Percentiles rank a stretch among this genome's conserved stretches.
phyloP scores from a whole-genome alignment of 1,140 invertebrate genomes.

The Platyura marginata region DNA sequence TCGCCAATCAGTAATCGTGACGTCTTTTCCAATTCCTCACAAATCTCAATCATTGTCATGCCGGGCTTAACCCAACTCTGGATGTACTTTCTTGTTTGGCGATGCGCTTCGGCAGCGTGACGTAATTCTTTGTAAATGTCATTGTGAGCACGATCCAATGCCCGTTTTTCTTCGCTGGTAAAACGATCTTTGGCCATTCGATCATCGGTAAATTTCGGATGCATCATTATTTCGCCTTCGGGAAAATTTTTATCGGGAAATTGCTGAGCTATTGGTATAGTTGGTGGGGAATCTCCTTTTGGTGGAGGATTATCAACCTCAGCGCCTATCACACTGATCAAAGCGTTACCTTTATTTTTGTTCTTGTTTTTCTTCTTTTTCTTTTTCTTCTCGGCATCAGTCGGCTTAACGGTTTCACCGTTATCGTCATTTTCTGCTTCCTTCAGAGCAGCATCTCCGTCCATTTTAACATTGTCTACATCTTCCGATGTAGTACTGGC shows the following conservation, averaged over 20 bases:
- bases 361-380: constrained; percentile 42
- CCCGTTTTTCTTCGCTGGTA: constrained; percentile 78
- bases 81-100: constrained; percentile 86
- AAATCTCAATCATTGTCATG: constrained; percentile 99
- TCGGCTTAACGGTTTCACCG: constrained; percentile 22
- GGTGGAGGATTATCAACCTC: constrained; percentile 26
- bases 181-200: constrained; percentile 75
- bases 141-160: constrained; percentile 57
- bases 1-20: constrained; percentile 85
- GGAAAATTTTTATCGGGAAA: constrained; percentile 68
- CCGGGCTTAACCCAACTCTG: constrained; percentile 87
- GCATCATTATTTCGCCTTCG: constrained; percentile 62
- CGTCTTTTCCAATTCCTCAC: constrained; percentile 87
- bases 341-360: constrained; percentile 22
- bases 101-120: constrained; percentile 91
- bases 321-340: constrained; percentile 12
- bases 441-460: constrained; percentile 7
- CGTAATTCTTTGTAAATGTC: constrained; percentile 92
- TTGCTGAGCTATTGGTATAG: constrained; percentile 67
- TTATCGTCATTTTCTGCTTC: constrained; percentile 12
- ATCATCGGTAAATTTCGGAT: constrained; percentile 52
- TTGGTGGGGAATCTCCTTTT: constrained; percentile 66
- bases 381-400: constrained; percentile 29
- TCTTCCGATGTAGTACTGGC: not conserved
- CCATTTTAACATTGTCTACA: constrained; percentile 3